Evolutionary conservation across 2,888 invertebrate genomes (phyloP).

Genomic region (Dynastes maya): DNA sequence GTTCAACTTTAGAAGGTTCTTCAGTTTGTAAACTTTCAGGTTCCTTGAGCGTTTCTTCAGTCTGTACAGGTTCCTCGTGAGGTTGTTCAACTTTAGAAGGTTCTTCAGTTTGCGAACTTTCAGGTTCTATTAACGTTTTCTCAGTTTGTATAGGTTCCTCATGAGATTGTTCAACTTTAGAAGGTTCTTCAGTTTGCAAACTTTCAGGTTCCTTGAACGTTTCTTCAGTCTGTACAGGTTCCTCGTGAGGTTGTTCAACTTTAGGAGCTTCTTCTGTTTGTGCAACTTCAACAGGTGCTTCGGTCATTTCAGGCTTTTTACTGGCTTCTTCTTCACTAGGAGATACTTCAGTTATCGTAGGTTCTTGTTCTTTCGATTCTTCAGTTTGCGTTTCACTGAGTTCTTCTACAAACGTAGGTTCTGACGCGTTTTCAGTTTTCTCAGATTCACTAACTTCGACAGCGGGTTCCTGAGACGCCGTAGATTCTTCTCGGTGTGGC

Average conservation of each 20-base stretch:
- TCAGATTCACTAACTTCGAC: not conserved
- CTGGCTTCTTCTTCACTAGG: not conserved
- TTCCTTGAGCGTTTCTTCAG: no score
- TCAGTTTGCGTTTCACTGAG: constrained; percentile 27
- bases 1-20: no score
- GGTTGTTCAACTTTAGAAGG: no score
- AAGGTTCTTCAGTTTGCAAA: no score
- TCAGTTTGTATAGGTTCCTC: no score
- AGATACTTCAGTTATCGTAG: not conserved
- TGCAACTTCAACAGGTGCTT: not conserved
- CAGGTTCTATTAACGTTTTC: constrained; percentile 17
- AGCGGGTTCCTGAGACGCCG: not conserved
- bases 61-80: no score
- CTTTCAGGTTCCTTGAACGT: constrained; percentile 37
- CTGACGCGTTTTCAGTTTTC: not conserved
- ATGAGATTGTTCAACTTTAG: no score
- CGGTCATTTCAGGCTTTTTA: not conserved
- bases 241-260: not conserved
- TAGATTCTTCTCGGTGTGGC: constrained; percentile 34
- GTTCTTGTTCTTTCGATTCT: constrained; percentile 26
- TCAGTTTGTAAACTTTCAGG: no score
- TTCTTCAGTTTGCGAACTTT: not conserved
- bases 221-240: constrained; percentile 31
- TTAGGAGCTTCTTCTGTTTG: not conserved
- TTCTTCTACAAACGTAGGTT: not conserved